phyloP scores from a whole-genome alignment of 2,797 vertebrate species.

The Alectoris magna region DNA sequence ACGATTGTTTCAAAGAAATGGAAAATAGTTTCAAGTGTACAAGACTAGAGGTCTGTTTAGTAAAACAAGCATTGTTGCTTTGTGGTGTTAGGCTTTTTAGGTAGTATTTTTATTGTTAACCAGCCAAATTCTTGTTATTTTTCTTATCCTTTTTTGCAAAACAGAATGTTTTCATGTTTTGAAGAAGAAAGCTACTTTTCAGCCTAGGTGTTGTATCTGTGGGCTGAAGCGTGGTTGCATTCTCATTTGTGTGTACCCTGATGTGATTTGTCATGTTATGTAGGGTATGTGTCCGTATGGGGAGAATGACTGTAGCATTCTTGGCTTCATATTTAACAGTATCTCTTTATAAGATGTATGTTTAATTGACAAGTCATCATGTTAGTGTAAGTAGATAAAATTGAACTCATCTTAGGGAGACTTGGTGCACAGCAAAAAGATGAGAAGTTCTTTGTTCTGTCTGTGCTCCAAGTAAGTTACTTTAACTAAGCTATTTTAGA shows the following conservation, averaged over 20 bases:
- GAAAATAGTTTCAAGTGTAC: not conserved
- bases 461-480: not conserved
- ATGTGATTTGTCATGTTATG: not conserved
- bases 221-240: not conserved
- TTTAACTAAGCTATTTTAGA: not conserved
- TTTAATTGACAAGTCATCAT: not conserved
- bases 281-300: not conserved
- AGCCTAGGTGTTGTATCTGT: accelerated
- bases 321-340: not conserved
- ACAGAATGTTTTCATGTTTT: not conserved
- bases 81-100: not conserved
- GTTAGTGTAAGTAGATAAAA: not conserved
- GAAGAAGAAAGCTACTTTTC: not conserved
- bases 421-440: not conserved
- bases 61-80: not conserved
- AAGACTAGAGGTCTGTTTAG: not conserved
- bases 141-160: not conserved
- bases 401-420: not conserved
- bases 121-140: not conserved
- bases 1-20: not conserved
- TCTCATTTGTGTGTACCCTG: not conserved
- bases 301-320: not conserved
- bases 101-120: not conserved
- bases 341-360: not conserved
- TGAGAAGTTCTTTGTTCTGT: not conserved